Base-by-base conservation (phyloP, 2,113 vertebrate genomes). In the Hemiprocne comata region DNA sequence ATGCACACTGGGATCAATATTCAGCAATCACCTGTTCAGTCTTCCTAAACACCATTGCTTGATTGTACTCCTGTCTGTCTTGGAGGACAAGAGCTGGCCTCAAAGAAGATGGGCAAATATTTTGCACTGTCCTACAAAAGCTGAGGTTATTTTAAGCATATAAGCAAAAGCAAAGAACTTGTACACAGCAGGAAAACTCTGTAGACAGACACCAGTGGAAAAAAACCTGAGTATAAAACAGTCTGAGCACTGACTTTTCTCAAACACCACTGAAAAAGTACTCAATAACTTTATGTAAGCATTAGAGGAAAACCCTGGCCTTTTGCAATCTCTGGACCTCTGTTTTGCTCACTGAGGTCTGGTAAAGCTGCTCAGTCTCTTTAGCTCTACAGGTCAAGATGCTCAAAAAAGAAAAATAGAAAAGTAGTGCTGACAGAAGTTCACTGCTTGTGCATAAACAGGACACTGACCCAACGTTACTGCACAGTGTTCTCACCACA, bases 401-500 rank as follows among this genome's bases (percentile, higher is more conserved):
- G 46, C 19, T 93, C 81, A 34, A 80, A 69, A 85, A 75, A 9
- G 10, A 83, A 54, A 72, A 92, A 44, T 0, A 42, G 51, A 51
- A 46, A 65, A 33, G 28, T 11, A 28, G 26, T 29, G 4, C 6
- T 16, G 34, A 4, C 23, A 21, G 2, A 82, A 89, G 40, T 19
- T 19, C 70, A 61, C 23, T 31, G 21, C 55, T 64, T 67, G 18
- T 19, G 31, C 34, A 46, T 7, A 14, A 36, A 33, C n/a, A 57
- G 29, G 79, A 20, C 17, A 33, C 10, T 8, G 50, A 50, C 6
- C 4, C 19, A 38, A 38, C 10, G 7, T 13, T 15, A 8, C 17
- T 17, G 46, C 36, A 17, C 4, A 5, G 13, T 0, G 7, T 10
- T 44, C 33, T 36, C 38, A 29, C 2, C 7, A 17, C 5, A 0